A percentile compares a stretch with the other conserved stretches of the same genome.
These are phyloP conservation scores for Leptopilina clavipes DNA, from an alignment of 1,140 invertebrate species.

Conservation along the genomic window DNA sequence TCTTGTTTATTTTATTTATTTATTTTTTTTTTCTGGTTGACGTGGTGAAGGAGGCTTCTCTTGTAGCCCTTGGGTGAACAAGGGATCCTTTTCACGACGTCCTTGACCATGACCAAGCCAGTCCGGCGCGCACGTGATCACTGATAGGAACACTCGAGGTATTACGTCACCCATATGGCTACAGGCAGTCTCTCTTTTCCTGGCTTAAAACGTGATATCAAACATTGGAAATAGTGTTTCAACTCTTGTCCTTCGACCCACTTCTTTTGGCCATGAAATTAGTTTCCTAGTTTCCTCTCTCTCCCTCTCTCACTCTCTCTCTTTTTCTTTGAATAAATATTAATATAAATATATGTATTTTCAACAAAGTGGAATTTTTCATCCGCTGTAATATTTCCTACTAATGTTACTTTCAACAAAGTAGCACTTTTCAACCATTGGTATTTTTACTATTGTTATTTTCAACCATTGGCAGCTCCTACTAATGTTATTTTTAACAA, in stretches of 20 bases:
- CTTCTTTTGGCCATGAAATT: not conserved
- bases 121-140: conserved; percentile 18
- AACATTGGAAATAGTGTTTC: conserved; percentile 21
- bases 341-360: no score
- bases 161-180: conserved; percentile 31
- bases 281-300: not conserved
- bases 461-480: no score
- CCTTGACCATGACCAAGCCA: conserved; percentile 25
- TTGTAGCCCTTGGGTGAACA: not conserved
- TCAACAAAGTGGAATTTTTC: no score
- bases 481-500: no score
- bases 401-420: no score
- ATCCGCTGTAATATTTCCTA: no score
- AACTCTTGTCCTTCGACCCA: conserved; percentile 13
- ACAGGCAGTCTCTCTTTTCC: conserved; percentile 7
- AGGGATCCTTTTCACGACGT: conserved; percentile 18
- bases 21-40: not conserved
- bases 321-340: no score
- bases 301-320: no score
- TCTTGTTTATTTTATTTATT: not conserved
- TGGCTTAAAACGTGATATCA: conserved; percentile 17
- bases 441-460: no score
- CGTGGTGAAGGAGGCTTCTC: conserved; percentile 4
- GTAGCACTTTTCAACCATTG: no score
- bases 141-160: not conserved